phyloP scores from a whole-genome alignment of 1,140 invertebrate species.

The Penaeus vannamei region DNA sequence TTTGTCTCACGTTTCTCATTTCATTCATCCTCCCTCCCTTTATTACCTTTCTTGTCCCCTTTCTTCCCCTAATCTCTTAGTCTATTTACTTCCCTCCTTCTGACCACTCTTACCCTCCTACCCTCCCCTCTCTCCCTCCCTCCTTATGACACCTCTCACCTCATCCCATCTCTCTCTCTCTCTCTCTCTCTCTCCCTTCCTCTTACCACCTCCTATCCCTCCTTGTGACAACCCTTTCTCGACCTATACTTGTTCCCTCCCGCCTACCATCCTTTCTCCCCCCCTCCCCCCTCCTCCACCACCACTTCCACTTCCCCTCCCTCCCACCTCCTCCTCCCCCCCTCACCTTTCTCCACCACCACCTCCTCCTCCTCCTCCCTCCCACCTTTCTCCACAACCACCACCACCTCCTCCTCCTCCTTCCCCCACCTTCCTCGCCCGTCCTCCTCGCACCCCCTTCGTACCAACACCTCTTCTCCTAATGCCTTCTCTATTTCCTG shows the following conservation, averaged over 20 bases:
- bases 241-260: not conserved
- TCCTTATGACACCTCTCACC: not conserved
- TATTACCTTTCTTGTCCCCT: not conserved
- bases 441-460: not conserved
- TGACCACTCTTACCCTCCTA: not conserved
- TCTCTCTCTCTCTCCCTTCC: slow-evolving; percentile 40
- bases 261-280: not conserved
- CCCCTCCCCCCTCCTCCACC: not conserved
- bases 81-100: not conserved
- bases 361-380: not conserved
- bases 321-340: slow-evolving; percentile 35
- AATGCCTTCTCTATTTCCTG: slow-evolving; percentile 61
- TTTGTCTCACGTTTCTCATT: slow-evolving; percentile 23
- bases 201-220: not conserved
- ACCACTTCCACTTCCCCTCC: not conserved
- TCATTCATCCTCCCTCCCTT: not conserved
- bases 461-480: slow-evolving; percentile 36
- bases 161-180: slow-evolving; percentile 10
- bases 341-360: not conserved
- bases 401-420: slow-evolving; percentile 19
- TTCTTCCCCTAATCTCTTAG: not conserved
- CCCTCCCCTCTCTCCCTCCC: slow-evolving; percentile 16
- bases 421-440: not conserved
- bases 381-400: not conserved
- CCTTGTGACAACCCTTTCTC: not conserved